Evolutionary conservation across 2,113 vertebrate genomes (phyloP).

Genomic region (Epinephelus moara): DNA sequence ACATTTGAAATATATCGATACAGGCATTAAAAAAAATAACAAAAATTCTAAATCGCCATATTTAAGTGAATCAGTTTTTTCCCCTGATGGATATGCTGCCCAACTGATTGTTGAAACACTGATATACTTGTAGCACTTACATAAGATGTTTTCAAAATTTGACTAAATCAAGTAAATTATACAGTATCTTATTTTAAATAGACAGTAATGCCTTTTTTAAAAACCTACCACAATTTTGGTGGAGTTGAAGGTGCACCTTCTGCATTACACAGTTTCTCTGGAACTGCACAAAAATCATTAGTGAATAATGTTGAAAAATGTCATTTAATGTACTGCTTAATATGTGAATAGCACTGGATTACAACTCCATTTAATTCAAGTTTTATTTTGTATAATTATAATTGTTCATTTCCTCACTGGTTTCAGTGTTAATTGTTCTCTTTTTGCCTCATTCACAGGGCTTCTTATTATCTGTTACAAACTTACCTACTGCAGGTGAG

Average conservation of each 20-base stretch:
- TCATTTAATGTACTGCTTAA: background rate
- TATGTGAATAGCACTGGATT: background rate
- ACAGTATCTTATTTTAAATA: no score
- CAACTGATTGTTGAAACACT: background rate
- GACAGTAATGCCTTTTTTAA: no score
- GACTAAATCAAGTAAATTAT: no score
- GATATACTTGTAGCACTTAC: background rate
- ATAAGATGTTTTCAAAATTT: no score
- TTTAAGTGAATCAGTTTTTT: no score
- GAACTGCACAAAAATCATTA: background rate
- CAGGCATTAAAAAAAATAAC: no score
- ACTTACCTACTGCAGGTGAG: slow-evolving; percentile 64
- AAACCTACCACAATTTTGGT: background rate
- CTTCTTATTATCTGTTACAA: slow-evolving; percentile 33
- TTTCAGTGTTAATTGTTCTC: background rate
- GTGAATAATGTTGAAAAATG: background rate
- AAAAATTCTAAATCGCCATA: no score
- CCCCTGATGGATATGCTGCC: background rate
- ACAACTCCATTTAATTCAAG: background rate
- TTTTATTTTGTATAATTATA: background rate
- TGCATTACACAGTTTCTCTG: background rate
- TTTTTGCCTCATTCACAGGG: slow-evolving; percentile 57
- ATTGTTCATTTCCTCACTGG: slow-evolving; percentile 2
- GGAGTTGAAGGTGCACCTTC: background rate
- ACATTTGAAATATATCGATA: no score